phyloP scores from a whole-genome alignment of 2,113 vertebrate species.

The Lepisosteus oculatus region DNA sequence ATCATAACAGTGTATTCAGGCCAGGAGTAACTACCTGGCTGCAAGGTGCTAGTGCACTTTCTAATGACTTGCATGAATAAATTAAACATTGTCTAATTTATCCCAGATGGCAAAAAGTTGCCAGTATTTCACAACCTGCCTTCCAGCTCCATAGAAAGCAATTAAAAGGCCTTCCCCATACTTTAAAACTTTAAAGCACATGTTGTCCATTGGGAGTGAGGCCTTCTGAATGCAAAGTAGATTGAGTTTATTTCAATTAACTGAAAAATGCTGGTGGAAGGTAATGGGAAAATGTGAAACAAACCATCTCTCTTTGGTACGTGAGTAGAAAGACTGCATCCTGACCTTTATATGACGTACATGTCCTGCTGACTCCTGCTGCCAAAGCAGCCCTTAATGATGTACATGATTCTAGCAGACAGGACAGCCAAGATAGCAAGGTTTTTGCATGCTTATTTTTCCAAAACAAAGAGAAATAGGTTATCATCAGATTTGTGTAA shows the following conservation, averaged over 20 bases:
- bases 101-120: background rate
- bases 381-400: background rate
- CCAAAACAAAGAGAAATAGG: background rate
- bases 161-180: conserved; percentile 18
- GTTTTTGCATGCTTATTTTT: conserved; percentile 10
- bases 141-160: conserved; percentile 16
- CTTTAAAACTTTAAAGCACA: conserved; percentile 13
- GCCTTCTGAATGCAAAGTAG: conserved; percentile 26
- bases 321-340: background rate
- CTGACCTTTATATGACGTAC: conserved; percentile 34
- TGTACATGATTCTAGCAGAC: conserved; percentile 9
- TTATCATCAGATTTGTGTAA: no score
- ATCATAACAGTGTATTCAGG: background rate
- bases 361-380: background rate
- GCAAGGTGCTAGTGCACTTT: background rate
- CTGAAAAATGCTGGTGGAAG: conserved; percentile 25
- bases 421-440: conserved; percentile 15
- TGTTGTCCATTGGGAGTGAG: conserved; percentile 3
- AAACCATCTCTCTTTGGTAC: conserved; percentile 20
- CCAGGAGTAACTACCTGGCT: background rate
- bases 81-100: conserved; percentile 4
- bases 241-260: conserved; percentile 26
- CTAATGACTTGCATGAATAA: background rate
- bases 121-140: background rate
- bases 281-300: conserved; percentile 7